Evolutionary conservation across 2,797 vertebrate species (phyloP).

Genomic region (Pipistrellus pygmaeus): DNA sequence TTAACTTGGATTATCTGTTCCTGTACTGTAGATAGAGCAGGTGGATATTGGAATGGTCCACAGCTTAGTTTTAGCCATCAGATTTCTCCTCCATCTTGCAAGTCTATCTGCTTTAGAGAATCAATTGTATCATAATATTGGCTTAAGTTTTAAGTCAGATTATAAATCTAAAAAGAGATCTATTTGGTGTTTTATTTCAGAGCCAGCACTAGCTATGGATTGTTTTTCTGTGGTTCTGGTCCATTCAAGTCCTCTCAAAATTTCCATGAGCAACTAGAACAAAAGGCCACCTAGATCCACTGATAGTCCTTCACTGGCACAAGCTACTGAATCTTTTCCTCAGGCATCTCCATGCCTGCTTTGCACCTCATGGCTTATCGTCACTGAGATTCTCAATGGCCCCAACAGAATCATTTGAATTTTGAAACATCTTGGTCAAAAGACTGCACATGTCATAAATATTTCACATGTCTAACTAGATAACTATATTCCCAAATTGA

Average conservation of each 20-base stretch:
- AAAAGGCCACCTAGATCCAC: not conserved
- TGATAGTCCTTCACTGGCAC: not conserved
- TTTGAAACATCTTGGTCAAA: conserved; percentile 34
- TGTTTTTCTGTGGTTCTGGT: not conserved
- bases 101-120: not conserved
- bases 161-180: not conserved
- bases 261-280: not conserved
- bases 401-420: not conserved
- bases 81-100: not conserved
- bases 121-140: not conserved
- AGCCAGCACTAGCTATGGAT: not conserved
- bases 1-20: not conserved
- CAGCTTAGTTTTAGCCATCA: not conserved
- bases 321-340: not conserved
- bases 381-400: not conserved
- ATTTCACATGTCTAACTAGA: not conserved
- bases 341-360: not conserved
- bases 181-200: not conserved
- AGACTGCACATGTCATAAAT: conserved; percentile 42
- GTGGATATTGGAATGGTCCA: not conserved
- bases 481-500: not conserved
- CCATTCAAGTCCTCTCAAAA: not conserved
- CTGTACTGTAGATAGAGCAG: not conserved
- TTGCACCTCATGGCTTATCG: not conserved
- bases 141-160: not conserved